Base-by-base conservation (phyloP, 2,888 invertebrate species). In the Sarcophaga rosellei region DNA sequence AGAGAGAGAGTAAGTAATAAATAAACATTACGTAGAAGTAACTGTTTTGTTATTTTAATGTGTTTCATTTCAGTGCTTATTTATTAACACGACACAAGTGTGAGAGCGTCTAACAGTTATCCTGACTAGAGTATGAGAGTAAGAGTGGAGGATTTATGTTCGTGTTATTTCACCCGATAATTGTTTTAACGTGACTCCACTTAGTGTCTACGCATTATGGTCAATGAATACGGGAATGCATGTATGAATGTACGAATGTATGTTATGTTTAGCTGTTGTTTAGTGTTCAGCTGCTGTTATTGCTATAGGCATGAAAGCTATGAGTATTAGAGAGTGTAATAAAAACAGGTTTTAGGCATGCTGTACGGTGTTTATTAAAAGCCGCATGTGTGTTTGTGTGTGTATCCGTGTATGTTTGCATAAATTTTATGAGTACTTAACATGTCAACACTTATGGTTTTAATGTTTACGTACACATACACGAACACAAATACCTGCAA, bases 361-460 rank as follows among this genome's bases (percentile, higher is more conserved):
- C 10, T 35, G 35, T 35, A 35, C 8, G 35, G 17, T 61, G 35
- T 65, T 12, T 72, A 57, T 57, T 12, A 47, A 53, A 35, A 12
- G 69, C 10, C 35, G 35, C 25, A 17, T n/a, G 25, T 45, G 21
- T 47, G 63, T 5, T 17, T 61, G 35, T 35, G 21, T 35, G 4
- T 61, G 12, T 35, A 44, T 21, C 4, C 45, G 6, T 12, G 73
- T 61, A 65, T 74, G 74, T n/a, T 63, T 63, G 23, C 10, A 10
- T 20, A 45, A 69, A 44, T 78, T 85, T 78, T 81, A 75, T 47
- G 74, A 81, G 70, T 78, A 65, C 23, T 85, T 78, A 85, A 66
- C 81, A 85, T 23, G 69, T 85, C 74, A 85, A 70, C 85, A 85
- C 74, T 81, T 77, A 81, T 78, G 73, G 59, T 53, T 45, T 53